Evolutionary conservation across 2,888 invertebrate genomes (phyloP), one percentile per base, ranked within the genome.

Genomic region (Heliconius cydno): DNA sequence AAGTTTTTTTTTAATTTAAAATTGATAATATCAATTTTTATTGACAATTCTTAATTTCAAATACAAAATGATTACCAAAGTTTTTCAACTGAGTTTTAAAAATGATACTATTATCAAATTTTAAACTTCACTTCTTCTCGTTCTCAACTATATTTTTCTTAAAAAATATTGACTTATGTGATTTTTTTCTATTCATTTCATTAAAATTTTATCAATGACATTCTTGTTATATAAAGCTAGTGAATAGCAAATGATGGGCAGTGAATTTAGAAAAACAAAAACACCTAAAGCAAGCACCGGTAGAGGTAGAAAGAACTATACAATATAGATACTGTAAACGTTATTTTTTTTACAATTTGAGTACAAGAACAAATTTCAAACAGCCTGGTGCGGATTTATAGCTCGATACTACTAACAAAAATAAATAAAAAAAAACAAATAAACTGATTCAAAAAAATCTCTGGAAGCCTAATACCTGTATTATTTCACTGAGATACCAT

Each of bases 201-300:
- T 57, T 57, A 2, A 71, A 46, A 38, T n/a, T 38, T 70, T 57
- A 28, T 41, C 22, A 30, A 57, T 72, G 12, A 22, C 7, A 22
- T 73, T 34, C n/a, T 30, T 57, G n/a, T 41, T 41, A 52, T 60
- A 34, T 25, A 80, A 73, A 60, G 25, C 74, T 79, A 79, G 25
- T 46, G 46, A 57, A 52, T 57, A 52, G 38, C 63, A 68, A 46
- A 34, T 68, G 28, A 76, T 60, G 66, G 66, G 82, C 77, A 78
- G 76, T 73, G 66, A 77, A 77, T 77, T 77, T 79, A 46, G 65
- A 81, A 82, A 77, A 80, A 75, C 81, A 86, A 79, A 80, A 76
- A 10, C 72, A 83, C 86, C 87, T 90, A 89, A 89, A 92, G 86
- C 89, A 93, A 93, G 93, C 93, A 94, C 93, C 94, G 90, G 87